Percentiles rank a stretch among this genome's conserved stretches.
These are phyloP conservation scores for Phrynocephalus forsythii DNA, from an alignment of 2,797 vertebrate species.

Conservation along the genomic window DNA sequence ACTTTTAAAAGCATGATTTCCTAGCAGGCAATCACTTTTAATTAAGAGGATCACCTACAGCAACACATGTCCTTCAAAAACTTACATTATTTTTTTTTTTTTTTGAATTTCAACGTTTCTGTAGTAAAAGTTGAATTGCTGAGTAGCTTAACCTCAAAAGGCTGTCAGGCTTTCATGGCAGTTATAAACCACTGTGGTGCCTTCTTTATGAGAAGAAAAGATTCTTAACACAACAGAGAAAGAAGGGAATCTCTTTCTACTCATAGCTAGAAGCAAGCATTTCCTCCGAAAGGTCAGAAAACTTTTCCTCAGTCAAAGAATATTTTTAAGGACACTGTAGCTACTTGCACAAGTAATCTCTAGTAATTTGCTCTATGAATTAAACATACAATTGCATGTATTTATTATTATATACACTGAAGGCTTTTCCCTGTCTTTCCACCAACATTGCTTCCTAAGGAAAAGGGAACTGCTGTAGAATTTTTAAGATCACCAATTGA, in stretches of 20 bases:
- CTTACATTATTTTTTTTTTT: slow-evolving; percentile 87
- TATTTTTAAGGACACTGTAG: slow-evolving; percentile 82
- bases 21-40: slow-evolving; percentile 90
- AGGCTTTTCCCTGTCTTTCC: slow-evolving; percentile 35
- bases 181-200: slow-evolving; percentile 88
- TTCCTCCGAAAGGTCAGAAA: slow-evolving; percentile 87
- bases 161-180: slow-evolving; percentile 86
- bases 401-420: slow-evolving; percentile 63
- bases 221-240: slow-evolving; percentile 86
- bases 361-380: slow-evolving; percentile 78
- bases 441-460: not conserved
- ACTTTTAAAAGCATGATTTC: slow-evolving; percentile 87
- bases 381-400: slow-evolving; percentile 73
- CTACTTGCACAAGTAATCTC: slow-evolving; percentile 78
- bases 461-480: slow-evolving; percentile 50
- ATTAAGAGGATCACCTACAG: slow-evolving; percentile 89
- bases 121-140: slow-evolving; percentile 88
- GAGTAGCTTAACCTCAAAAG: slow-evolving; percentile 88
- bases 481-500: slow-evolving; percentile 31
- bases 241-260: slow-evolving; percentile 86
- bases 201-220: slow-evolving; percentile 88
- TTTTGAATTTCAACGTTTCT: slow-evolving; percentile 90
- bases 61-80: slow-evolving; percentile 90
- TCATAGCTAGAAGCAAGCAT: slow-evolving; percentile 86
- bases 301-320: slow-evolving; percentile 84